A percentile compares a stretch with the other conserved stretches of the same genome.
phyloP scores from a whole-genome alignment of 2,113 vertebrate genomes.

The Larimichthys polyactis region DNA sequence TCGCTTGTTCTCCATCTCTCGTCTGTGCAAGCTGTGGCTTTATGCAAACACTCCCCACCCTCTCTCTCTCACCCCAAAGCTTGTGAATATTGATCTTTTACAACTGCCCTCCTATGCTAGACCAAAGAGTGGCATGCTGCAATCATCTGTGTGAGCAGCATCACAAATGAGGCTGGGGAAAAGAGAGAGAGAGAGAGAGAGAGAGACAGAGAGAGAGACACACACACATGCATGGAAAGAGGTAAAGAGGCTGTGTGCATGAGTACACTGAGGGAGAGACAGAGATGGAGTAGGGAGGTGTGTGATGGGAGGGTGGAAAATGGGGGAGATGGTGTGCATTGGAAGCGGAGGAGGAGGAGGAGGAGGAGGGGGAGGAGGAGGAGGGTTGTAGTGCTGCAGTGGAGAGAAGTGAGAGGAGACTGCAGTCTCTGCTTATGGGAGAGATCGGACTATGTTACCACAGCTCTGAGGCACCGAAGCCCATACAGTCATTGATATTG shows the following conservation, averaged over 20 bases:
- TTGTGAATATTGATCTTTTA: conserved; percentile 79
- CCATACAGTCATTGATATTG: conserved; percentile 61
- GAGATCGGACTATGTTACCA: conserved; percentile 78
- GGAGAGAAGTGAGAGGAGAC: conserved; percentile 83
- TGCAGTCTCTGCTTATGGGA: conserved; percentile 84
- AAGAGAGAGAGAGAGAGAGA: conserved; percentile 16
- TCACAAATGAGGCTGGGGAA: conserved; percentile 77
- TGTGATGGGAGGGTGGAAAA: conserved; percentile 65
- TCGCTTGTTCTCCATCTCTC: conserved; percentile 13
- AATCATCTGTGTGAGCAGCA: conserved; percentile 85
- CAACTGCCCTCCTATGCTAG: conserved; percentile 70
- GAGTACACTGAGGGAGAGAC: conserved; percentile 62
- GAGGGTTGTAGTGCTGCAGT: conserved; percentile 81
- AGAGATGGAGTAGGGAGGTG: conserved; percentile 57
- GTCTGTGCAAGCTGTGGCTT: conserved; percentile 36
- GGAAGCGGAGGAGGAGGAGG: conserved; percentile 55
- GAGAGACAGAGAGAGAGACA: conserved; percentile 25
- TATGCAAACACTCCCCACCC: conserved; percentile 10
- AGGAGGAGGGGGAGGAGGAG: conserved; percentile 45
- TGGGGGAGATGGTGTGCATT: conserved; percentile 70
- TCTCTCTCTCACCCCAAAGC: conserved; percentile 3
- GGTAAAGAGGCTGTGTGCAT: conserved; percentile 64
- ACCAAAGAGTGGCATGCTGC: conserved; percentile 79
- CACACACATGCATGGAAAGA: conserved; percentile 4
- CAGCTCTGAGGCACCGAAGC: conserved; percentile 73